These are phyloP conservation scores for Taeniopygia guttata DNA, from an alignment of 2,797 vertebrate genomes.

Conservation along the genomic window DNA sequence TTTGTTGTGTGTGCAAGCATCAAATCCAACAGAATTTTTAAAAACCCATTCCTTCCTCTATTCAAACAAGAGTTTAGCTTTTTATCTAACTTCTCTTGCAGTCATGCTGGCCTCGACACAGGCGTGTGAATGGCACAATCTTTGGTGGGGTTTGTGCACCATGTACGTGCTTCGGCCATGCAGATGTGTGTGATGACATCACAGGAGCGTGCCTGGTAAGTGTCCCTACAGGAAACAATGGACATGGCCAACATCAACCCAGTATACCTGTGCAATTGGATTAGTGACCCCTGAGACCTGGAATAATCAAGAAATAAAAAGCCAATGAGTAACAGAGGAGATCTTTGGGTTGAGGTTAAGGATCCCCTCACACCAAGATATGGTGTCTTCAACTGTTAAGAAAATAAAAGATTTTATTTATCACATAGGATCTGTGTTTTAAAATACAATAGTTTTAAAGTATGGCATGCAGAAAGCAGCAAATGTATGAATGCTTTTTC, in stretches of 20 bases:
- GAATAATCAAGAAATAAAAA: not conserved
- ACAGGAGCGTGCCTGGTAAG: conserved; percentile 90
- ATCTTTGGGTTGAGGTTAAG: not conserved
- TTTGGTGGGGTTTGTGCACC: conserved; percentile 86
- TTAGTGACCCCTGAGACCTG: not conserved
- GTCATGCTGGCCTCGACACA: conserved; percentile 82
- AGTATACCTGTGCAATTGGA: not conserved
- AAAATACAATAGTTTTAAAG: not conserved
- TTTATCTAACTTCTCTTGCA: conserved; percentile 61
- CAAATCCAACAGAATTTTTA: not conserved
- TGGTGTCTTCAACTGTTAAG: not conserved
- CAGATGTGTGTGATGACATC: conserved; percentile 81
- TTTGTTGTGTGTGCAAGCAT: not conserved
- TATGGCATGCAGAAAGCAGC: not conserved
- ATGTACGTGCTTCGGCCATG: conserved; percentile 86
- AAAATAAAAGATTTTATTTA: not conserved
- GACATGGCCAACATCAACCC: not conserved
- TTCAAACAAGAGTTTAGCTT: not conserved
- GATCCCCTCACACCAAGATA: not conserved
- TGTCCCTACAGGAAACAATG: not conserved
- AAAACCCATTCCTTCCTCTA: not conserved
- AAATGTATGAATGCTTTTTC: not conserved
- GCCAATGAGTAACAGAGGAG: not conserved
- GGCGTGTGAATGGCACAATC: conserved; percentile 85
- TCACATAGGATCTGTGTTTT: not conserved